Percentiles rank a stretch among this genome's conserved stretches.
Evolutionary conservation across 2,113 vertebrate species (phyloP).

Genomic region (Scalopus aquaticus): DNA sequence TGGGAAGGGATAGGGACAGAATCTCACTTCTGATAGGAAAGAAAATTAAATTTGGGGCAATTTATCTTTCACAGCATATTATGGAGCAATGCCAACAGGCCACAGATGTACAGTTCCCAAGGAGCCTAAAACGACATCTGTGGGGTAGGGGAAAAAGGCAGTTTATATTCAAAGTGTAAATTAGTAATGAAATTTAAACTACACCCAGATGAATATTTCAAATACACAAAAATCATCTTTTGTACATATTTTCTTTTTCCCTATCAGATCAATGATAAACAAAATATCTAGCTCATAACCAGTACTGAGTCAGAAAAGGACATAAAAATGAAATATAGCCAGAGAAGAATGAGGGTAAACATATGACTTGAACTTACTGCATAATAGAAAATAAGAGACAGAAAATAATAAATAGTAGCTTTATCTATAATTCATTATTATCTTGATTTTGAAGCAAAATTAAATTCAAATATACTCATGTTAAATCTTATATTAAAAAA

Average conservation of each 20-base stretch:
- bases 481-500: background rate
- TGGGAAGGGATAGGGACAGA: background rate
- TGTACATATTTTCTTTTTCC: background rate
- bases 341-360: background rate
- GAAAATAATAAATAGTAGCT: background rate
- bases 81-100: background rate
- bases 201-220: background rate
- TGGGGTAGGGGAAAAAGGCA: background rate
- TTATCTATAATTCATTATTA: background rate
- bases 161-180: background rate
- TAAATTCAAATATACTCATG: background rate
- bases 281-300: background rate
- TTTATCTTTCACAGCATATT: constrained; percentile 51
- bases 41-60: constrained; percentile 15
- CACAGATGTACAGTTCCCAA: constrained; percentile 14
- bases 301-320: background rate
- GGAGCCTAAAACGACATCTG: constrained; percentile 32
- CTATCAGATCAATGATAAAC: background rate
- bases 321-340: background rate
- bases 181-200: constrained; percentile 20
- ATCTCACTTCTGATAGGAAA: constrained; percentile 32
- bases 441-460: background rate
- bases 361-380: background rate
- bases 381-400: background rate
- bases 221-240: background rate